A percentile compares a stretch with the other conserved stretches of the same genome.
Conservation (phyloP, 1,140 invertebrate species). For the Dermatophagoides farinae region DNA sequence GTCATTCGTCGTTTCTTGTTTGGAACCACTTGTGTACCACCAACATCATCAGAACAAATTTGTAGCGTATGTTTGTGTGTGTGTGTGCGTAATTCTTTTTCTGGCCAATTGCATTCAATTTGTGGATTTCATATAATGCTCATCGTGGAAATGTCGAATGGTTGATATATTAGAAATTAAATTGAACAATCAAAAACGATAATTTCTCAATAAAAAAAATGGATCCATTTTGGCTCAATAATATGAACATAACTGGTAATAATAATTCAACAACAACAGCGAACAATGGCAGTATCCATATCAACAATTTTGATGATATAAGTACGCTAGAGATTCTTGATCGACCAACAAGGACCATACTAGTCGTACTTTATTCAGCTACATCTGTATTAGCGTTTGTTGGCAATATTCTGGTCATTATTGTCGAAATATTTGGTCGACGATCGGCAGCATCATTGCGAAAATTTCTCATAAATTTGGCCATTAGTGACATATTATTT, state of each 20-base stretch:
- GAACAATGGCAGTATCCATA: neutral
- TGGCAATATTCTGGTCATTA: slow-evolving; percentile 26
- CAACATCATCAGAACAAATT: no score
- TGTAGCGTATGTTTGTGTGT: no score
- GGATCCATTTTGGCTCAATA: slow-evolving; percentile 9
- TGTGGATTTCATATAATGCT: no score
- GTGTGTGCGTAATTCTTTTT: no score
- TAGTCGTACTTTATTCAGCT: slow-evolving; percentile 25
- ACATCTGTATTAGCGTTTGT: slow-evolving; percentile 24
- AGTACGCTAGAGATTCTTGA: slow-evolving; percentile 14
- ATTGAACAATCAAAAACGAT: no score
- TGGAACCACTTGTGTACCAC: no score
- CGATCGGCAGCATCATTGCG: slow-evolving; percentile 24
- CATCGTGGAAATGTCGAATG: no score
- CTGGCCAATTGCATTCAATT: no score
- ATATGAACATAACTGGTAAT: neutral
- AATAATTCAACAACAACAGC: neutral
- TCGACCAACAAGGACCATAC: slow-evolving; percentile 20
- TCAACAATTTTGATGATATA: neutral
- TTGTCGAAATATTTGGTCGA: slow-evolving; percentile 25
- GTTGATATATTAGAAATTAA: no score
- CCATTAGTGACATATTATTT: slow-evolving; percentile 28
- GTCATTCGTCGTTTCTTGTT: no score
- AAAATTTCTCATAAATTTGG: slow-evolving; percentile 28
- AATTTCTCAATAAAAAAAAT: no score